Evolutionary conservation across 2,113 vertebrate species (phyloP).

Genomic region (Suricata suricatta): DNA sequence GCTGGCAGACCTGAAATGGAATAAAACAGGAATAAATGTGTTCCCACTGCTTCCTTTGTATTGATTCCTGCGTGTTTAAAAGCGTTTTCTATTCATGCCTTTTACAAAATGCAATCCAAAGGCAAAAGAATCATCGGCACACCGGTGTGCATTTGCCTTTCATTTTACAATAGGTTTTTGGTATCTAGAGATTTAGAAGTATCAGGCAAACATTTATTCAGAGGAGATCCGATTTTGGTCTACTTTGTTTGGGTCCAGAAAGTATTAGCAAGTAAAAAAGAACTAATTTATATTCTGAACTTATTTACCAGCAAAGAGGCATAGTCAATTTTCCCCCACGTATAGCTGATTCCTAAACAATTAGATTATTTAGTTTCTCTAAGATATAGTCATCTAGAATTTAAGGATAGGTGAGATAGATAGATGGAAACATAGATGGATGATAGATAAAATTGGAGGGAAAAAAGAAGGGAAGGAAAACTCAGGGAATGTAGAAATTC

Average conservation of each 20-base stretch:
- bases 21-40: constrained; percentile 74
- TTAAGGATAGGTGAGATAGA: not conserved
- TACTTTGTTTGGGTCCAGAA: not conserved
- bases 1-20: constrained; percentile 71
- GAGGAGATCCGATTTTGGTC: constrained; percentile 63
- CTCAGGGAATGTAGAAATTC: not conserved
- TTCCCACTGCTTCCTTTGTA: constrained; percentile 74
- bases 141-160: constrained; percentile 57
- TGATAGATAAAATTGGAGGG: not conserved
- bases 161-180: constrained; percentile 59
- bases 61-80: constrained; percentile 78
- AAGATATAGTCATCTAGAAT: not conserved
- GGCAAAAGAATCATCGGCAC: constrained; percentile 46
- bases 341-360: constrained; percentile 3
- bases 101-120: constrained; percentile 76
- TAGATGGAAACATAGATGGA: not conserved
- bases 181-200: constrained; percentile 72
- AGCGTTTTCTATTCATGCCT: constrained; percentile 72
- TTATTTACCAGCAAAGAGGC: not conserved
- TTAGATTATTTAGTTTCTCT: not conserved
- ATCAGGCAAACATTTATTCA: constrained; percentile 71
- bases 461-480: not conserved
- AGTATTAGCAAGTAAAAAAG: constrained; percentile 33
- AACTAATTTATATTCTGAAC: constrained; percentile 37
- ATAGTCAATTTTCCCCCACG: not conserved